Evolutionary conservation across 1,140 invertebrate genomes (phyloP).

Genomic region (Globodera ellingtonae): DNA sequence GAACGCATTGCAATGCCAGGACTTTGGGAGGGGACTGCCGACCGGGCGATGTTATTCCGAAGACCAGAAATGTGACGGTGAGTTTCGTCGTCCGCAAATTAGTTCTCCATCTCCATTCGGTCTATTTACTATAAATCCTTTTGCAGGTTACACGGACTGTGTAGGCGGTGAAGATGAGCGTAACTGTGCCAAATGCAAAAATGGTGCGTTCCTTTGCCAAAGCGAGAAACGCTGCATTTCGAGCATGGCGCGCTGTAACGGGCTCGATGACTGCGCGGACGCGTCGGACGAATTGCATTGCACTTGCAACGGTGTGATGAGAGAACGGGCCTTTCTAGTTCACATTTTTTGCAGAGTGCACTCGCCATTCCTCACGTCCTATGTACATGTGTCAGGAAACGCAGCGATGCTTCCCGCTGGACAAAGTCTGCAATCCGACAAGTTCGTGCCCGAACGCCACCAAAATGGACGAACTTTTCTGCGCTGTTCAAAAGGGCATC

Average conservation of each 20-base stretch:
- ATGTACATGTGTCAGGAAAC: constrained; percentile 39
- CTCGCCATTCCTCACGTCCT: constrained; percentile 12
- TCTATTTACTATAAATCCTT: neutral
- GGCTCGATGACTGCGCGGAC: constrained; percentile 43
- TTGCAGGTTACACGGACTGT: constrained; percentile 69
- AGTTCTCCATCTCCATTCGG: too few species aligned
- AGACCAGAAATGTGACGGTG: constrained; percentile 31
- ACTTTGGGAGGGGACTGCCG: neutral
- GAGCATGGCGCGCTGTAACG: constrained; percentile 34
- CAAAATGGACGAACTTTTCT: constrained; percentile 35
- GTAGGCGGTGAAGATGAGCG: constrained; percentile 38
- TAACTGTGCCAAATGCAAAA: constrained; percentile 12
- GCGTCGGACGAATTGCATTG: constrained; percentile 41
- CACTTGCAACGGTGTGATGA: constrained; percentile 36
- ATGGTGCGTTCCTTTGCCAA: constrained; percentile 33
- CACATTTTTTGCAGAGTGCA: constrained; percentile 37
- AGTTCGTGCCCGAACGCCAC: constrained; percentile 32
- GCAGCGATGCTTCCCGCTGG: constrained; percentile 33
- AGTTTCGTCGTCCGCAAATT: neutral
- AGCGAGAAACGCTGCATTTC: constrained; percentile 43
- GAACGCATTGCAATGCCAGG: constrained; percentile 70
- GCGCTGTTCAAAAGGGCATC: constrained; percentile 25
- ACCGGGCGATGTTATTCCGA: constrained; percentile 25
- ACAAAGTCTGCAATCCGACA: constrained; percentile 34
- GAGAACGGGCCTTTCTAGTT: constrained; percentile 4